Conservation (phyloP, 2,888 invertebrate species). For the Philereme vetulata region DNA sequence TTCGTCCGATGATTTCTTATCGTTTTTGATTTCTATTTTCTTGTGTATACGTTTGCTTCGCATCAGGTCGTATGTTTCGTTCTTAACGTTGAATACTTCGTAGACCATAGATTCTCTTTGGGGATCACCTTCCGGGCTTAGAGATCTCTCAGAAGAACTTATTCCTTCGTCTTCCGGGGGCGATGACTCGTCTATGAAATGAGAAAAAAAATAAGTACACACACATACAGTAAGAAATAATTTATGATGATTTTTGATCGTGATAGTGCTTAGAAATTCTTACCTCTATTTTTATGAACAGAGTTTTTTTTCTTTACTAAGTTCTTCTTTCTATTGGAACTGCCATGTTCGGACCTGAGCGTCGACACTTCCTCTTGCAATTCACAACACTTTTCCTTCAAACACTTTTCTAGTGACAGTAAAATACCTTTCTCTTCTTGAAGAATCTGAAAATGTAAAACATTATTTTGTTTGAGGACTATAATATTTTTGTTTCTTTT, state of each 20-base stretch:
- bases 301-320: constrained; percentile 80
- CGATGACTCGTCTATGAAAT: constrained; percentile 85
- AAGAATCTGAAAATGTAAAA: constrained; percentile 80
- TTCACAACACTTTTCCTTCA: constrained; percentile 90
- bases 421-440: constrained; percentile 91
- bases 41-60: constrained; percentile 74
- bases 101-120: constrained; percentile 85
- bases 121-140: constrained; percentile 88
- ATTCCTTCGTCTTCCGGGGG: constrained; percentile 95
- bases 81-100: constrained; percentile 84
- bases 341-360: constrained; percentile 81
- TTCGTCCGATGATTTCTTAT: constrained; percentile 81
- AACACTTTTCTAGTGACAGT: constrained; percentile 88
- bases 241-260: no score
- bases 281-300: constrained; percentile 76
- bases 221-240: background rate
- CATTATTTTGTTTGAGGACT: background rate
- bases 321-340: constrained; percentile 74
- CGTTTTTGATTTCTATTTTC: constrained; percentile 63
- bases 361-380: constrained; percentile 88
- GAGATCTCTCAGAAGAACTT: constrained; percentile 91
- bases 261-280: constrained; percentile 1
- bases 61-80: constrained; percentile 81
- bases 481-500: no score
- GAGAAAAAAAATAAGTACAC: constrained; percentile 10